Percentiles rank a stretch among this genome's conserved stretches.
These are phyloP conservation scores for Leguminivora glycinivorella DNA, from an alignment of 1,140 invertebrate species.

Conservation along the genomic window DNA sequence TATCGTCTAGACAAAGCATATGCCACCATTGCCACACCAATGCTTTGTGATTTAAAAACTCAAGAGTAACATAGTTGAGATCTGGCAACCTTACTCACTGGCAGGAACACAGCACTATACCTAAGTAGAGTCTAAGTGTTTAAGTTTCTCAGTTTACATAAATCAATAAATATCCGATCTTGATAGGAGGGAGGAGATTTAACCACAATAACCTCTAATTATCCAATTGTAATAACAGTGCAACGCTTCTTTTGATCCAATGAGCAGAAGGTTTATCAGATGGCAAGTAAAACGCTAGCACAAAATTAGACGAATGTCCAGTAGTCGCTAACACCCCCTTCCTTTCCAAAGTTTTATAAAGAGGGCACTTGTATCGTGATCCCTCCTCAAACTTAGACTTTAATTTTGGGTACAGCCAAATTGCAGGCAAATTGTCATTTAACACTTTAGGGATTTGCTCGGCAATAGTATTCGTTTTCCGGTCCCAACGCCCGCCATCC, in stretches of 20 bases:
- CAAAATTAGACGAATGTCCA: conserved; percentile 95
- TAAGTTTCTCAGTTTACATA: too few species aligned
- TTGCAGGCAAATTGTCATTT: conserved; percentile 87
- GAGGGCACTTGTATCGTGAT: conserved; percentile 86
- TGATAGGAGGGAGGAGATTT: neutral
- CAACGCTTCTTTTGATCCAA: conserved; percentile 94
- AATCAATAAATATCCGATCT: too few species aligned
- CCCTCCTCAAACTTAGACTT: conserved; percentile 79
- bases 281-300: conserved; percentile 87
- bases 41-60: too few species aligned
- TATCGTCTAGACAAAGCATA: too few species aligned
- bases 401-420: conserved; percentile 85
- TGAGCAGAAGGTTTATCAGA: conserved; percentile 85
- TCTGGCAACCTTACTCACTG: too few species aligned
- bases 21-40: too few species aligned
- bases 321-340: conserved; percentile 91
- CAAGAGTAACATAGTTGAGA: too few species aligned
- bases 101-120: too few species aligned
- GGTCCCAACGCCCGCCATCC: conserved; percentile 92
- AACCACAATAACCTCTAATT: conserved; percentile 74
- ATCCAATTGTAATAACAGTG: conserved; percentile 90
- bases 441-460: conserved; percentile 92
- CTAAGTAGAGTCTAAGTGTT: too few species aligned
- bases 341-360: conserved; percentile 93
- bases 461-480: conserved; percentile 78